Evolutionary conservation across 2,888 invertebrate genomes (phyloP).

Genomic region (Pristionchus mayeri): DNA sequence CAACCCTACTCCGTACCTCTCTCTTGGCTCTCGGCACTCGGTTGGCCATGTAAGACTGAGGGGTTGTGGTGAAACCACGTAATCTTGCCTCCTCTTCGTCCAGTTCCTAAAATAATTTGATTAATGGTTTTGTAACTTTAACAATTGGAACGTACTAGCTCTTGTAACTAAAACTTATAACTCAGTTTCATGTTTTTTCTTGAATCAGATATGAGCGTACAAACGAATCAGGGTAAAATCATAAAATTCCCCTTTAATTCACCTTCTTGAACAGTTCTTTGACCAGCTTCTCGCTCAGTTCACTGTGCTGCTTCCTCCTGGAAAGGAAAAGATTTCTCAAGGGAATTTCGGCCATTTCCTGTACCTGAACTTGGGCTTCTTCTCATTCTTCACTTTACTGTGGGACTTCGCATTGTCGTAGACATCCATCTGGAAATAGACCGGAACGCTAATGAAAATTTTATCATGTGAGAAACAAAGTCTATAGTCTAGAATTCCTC

Average conservation of each 20-base stretch:
- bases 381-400: slow-evolving; percentile 59
- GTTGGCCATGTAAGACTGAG: not conserved
- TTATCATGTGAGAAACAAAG: too few species aligned
- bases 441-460: too few species aligned
- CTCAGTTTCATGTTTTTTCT: too few species aligned
- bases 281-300: slow-evolving; percentile 50
- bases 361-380: slow-evolving; percentile 58
- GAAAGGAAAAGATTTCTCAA: not conserved
- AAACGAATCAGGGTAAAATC: slow-evolving; percentile 5
- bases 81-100: slow-evolving; percentile 34
- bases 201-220: not conserved
- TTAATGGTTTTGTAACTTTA: too few species aligned
- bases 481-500: too few species aligned
- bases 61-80: not conserved
- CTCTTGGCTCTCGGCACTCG: slow-evolving; percentile 29
- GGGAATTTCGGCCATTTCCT: too few species aligned
- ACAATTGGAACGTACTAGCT: too few species aligned
- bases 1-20: slow-evolving; percentile 6
- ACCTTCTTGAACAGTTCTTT: slow-evolving; percentile 62
- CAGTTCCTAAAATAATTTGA: not conserved
- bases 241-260: too few species aligned
- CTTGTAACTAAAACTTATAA: too few species aligned
- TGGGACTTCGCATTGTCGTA: slow-evolving; percentile 68
- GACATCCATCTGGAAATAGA: slow-evolving; percentile 65
- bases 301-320: slow-evolving; percentile 59